phyloP scores from a whole-genome alignment of 2,113 vertebrate genomes.

The cattle (Bos taurus) region DNA sequence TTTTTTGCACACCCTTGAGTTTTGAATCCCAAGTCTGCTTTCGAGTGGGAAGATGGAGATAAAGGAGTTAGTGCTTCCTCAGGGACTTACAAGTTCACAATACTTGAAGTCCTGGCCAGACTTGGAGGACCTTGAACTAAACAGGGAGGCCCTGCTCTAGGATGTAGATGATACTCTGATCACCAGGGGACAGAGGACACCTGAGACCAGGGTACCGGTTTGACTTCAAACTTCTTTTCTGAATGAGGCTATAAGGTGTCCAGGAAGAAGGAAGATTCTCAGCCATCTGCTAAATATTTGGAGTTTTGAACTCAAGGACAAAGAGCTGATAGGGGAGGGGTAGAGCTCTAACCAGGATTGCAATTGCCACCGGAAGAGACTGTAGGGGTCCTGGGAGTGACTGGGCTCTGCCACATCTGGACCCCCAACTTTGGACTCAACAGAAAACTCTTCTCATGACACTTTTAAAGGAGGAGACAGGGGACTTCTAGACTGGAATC shows the following conservation, averaged over 20 bases:
- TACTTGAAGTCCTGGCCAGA: background rate
- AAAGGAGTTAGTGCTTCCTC: background rate
- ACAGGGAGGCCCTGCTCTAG: background rate
- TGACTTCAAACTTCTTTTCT: background rate
- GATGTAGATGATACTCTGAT: background rate
- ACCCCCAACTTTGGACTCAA: background rate
- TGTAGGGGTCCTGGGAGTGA: background rate
- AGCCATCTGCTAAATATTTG: background rate
- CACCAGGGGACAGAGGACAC: background rate
- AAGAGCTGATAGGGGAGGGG: no score
- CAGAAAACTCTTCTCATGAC: background rate
- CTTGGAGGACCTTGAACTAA: background rate
- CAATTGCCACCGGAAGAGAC: background rate
- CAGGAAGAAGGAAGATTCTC: background rate
- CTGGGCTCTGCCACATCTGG: background rate
- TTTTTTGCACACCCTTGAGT: background rate
- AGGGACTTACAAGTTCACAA: background rate
- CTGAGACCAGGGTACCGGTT: background rate
- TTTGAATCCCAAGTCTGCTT: background rate
- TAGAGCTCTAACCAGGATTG: background rate
- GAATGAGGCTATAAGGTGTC: background rate
- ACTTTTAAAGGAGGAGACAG: background rate
- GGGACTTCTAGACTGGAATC: background rate
- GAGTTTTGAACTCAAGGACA: background rate
- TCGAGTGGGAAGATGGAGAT: background rate